phyloP scores from a whole-genome alignment of 53 echinoderm and acorn worm genomes.

The Pentamera pediparva region DNA sequence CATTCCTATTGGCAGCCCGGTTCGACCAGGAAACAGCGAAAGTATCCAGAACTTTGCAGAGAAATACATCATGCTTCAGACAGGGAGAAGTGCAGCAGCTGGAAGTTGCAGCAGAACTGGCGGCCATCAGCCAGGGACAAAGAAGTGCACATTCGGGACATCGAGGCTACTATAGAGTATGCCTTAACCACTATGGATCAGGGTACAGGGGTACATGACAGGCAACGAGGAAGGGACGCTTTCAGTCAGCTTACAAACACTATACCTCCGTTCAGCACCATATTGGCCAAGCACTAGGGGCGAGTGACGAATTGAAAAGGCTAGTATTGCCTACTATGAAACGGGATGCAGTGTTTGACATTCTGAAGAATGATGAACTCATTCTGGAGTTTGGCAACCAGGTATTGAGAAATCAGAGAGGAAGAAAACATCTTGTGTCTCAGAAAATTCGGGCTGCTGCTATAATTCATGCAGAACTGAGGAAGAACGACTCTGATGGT shows the following conservation, averaged over 20 bases:
- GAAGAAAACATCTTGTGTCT: not conserved
- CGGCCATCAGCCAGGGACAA: not conserved
- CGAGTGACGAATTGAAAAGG: not conserved
- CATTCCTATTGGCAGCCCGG: constrained; percentile 2
- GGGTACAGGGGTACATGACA: not conserved
- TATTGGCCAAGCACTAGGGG: not conserved
- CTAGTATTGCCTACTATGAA: not conserved
- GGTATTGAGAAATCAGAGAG: not conserved
- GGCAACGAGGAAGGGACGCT: not conserved
- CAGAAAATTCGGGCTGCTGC: not conserved
- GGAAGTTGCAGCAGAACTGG: not conserved
- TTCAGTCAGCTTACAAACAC: not conserved
- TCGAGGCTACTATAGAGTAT: not conserved
- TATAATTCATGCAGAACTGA: not conserved
- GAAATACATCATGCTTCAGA: not conserved
- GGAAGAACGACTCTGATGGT: constrained; percentile 34
- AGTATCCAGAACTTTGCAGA: not conserved
- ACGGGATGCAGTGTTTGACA: too few relatives aligned
- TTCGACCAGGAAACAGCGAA: constrained; percentile 24
- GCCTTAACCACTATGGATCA: not conserved
- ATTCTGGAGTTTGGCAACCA: not conserved
- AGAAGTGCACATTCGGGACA: not conserved
- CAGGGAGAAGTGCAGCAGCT: not conserved
- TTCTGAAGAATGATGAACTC: not conserved
- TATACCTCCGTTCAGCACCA: not conserved